Conservation (phyloP, 2,888 invertebrate genomes). For the Diachrysia chrysitis region DNA sequence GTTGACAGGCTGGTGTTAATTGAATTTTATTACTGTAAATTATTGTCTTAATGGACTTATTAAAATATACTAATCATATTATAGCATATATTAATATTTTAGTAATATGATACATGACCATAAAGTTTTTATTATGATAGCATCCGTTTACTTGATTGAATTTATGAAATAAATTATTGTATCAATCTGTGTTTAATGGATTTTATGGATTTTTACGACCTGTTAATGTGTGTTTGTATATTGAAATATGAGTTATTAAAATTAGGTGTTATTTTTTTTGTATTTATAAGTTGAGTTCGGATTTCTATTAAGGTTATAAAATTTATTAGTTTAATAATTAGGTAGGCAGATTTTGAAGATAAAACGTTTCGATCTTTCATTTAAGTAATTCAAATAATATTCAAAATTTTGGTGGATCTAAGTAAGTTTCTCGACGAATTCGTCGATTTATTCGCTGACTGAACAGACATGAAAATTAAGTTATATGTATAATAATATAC, state of each 20-base stretch:
- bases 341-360: no score
- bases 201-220: conserved; percentile 12
- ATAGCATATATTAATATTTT: not conserved
- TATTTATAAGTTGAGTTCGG: no score
- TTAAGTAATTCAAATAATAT: no score
- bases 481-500: no score
- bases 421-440: no score
- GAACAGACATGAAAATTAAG: no score
- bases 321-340: not conserved
- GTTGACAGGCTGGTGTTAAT: not conserved
- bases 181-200: conserved; percentile 8
- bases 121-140: conserved; percentile 22
- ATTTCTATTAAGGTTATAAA: not conserved
- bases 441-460: no score
- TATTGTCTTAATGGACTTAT: not conserved
- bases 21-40: not conserved
- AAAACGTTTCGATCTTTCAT: no score
- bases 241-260: not conserved
- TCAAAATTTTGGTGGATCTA: no score
- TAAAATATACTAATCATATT: not conserved
- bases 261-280: not conserved
- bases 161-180: conserved; percentile 25
- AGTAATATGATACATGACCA: conserved; percentile 41
- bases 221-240: conserved; percentile 23
- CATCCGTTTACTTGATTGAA: conserved; percentile 21